A percentile compares a stretch with the other conserved stretches of the same genome.
phyloP scores from a whole-genome alignment of 2,797 vertebrate genomes.

The Merluccius polli region DNA sequence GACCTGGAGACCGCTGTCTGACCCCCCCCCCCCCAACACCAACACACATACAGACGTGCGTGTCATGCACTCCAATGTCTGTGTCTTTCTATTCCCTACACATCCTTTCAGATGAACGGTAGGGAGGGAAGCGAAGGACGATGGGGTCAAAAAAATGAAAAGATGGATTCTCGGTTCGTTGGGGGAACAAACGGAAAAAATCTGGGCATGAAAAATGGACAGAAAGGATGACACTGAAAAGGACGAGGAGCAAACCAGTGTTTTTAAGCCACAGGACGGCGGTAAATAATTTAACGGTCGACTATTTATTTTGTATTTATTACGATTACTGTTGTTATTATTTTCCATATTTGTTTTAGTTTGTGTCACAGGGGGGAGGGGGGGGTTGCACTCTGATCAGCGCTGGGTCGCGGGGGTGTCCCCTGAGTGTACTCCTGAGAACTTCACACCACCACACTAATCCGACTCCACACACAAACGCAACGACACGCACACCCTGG shows the following conservation, averaged over 20 bases:
- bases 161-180: slow-evolving; percentile 7
- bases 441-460: too few relatives aligned
- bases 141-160: slow-evolving; percentile 6
- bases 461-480: not conserved
- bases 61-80: not conserved
- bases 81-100: slow-evolving; percentile 33
- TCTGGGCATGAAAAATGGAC: not conserved
- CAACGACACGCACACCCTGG: not conserved
- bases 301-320: slow-evolving; percentile 71
- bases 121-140: slow-evolving; percentile 8
- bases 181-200: not conserved
- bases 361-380: slow-evolving; percentile 46
- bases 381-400: slow-evolving; percentile 61
- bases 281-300: slow-evolving; percentile 39
- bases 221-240: not conserved
- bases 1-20: slow-evolving; percentile 98
- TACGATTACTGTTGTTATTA: slow-evolving; percentile 74
- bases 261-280: not conserved
- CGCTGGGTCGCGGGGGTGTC: slow-evolving; percentile 6
- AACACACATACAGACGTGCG: slow-evolving; percentile 6
- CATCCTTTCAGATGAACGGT: slow-evolving; percentile 6
- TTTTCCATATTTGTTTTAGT: slow-evolving; percentile 46
- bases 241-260: not conserved
- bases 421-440: too few relatives aligned
- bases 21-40: slow-evolving; percentile 42